Conservation (phyloP, 2,113 vertebrate genomes). For the Phoenicopterus ruber region DNA sequence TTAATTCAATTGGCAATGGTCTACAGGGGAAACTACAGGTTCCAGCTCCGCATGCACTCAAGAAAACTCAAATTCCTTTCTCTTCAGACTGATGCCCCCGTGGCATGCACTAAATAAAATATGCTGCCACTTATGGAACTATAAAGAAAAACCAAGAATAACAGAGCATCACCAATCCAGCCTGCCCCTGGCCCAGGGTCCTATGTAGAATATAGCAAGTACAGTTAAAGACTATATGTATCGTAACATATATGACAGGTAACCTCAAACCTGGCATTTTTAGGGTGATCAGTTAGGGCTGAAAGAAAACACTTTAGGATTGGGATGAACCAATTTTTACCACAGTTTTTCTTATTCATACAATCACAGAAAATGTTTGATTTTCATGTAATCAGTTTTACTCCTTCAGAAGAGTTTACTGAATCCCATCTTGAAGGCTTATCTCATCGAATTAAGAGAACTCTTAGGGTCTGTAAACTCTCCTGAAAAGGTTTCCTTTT, state of each 20-base stretch:
- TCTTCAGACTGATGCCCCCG: background rate
- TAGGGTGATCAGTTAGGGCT: background rate
- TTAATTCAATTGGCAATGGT: background rate
- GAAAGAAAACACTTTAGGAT: background rate
- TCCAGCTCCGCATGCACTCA: background rate
- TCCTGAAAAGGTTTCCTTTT: background rate
- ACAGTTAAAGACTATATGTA: background rate
- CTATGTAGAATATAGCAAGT: background rate
- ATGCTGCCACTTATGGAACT: background rate
- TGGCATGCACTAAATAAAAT: background rate
- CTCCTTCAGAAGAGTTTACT: background rate
- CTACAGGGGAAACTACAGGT: background rate
- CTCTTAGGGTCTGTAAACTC: background rate
- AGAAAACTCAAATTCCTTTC: background rate
- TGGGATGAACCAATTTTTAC: background rate
- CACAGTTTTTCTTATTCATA: background rate
- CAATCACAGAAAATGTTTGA: background rate
- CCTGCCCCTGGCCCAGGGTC: rapidly evolving
- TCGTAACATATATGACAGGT: background rate
- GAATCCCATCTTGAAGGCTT: background rate
- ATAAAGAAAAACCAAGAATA: background rate
- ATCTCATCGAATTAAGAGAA: background rate
- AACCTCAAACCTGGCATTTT: background rate
- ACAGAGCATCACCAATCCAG: background rate
- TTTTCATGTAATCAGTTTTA: background rate